These are phyloP conservation scores for Acanthiza pusilla DNA, from an alignment of 2,797 vertebrate species.

Conservation along the genomic window DNA sequence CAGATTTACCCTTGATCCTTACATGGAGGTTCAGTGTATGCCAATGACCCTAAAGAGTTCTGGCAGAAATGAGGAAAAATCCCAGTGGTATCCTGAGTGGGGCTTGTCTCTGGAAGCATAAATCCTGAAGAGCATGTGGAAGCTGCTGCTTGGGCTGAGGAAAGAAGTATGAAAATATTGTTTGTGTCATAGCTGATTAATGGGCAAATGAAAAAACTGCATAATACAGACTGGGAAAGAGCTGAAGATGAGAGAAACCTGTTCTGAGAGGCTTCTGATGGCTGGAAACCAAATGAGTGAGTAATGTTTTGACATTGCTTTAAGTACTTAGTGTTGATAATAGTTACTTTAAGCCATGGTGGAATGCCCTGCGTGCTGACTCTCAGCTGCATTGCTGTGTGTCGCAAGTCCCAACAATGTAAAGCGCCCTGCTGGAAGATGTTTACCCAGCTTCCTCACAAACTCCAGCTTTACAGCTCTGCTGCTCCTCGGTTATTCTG, in stretches of 20 bases:
- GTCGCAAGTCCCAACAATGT: not conserved
- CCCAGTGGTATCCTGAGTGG: not conserved
- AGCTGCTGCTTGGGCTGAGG: not conserved
- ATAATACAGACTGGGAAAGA: not conserved
- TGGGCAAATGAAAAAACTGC: not conserved
- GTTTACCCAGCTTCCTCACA: not conserved
- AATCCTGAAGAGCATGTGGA: not conserved
- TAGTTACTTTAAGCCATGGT: not conserved
- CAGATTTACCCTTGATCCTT: not conserved
- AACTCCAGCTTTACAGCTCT: not conserved
- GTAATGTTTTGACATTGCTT: not conserved
- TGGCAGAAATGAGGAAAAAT: not conserved
- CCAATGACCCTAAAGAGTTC: not conserved
- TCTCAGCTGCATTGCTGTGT: not conserved
- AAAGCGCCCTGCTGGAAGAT: not conserved
- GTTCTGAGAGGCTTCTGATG: not conserved
- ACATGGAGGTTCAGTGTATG: not conserved
- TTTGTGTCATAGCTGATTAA: not conserved
- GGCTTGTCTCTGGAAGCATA: not conserved
- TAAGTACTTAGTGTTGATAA: not conserved
- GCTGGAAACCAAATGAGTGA: not conserved
- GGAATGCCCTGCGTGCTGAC: not conserved
- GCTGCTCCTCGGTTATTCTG: not conserved
- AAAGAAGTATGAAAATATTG: not conserved
- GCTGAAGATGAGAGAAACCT: not conserved